Evolutionary conservation across 2,797 vertebrate species (phyloP), one percentile per base, ranked within the genome.

Genomic region (Halcyon chelicuti): DNA sequence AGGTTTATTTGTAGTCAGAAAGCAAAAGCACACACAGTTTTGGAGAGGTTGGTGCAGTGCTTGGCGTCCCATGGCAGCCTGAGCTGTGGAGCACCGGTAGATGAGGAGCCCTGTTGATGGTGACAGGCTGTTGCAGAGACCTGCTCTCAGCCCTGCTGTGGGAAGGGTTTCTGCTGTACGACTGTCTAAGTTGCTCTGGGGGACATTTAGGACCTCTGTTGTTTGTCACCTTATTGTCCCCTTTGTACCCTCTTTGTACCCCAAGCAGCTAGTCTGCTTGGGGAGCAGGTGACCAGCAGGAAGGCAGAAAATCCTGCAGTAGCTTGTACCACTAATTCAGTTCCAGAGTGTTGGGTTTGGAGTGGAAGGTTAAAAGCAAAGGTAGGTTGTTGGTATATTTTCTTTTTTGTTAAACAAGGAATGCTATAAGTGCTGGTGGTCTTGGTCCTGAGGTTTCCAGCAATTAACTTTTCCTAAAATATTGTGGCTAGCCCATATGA

Each of bases 361-460:
- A 73, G 6, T 63, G 25, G 29, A 65, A 81, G 14, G 37, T 52
- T 49, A 55, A 89, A 92, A 94, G 12, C 26, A 37, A 55, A 51
- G 5, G 42, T 61, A 21, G 3, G 0, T 0, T 17, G 49, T 19
- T 28, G 47, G 12, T 12, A 40, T 16, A 16, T 40, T 18, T 42
- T 42, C 17, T 51, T 35, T 63, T 67, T 88, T 71, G 13, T 88
- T 76, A 63, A 85, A 29, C 15, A 62, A 77, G 28, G 68, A 75
- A 51, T 84, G 33, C 37, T 89, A 2, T 71, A 52, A 83, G 63
- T 90, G 29, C 39, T 83, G 10, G 13, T 88, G 11, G 9, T 79
- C 23, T 8, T 1, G 1, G 14, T 49, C 20, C 49, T 90, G 90
- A 1, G 0, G 25, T 74, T 93, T 92, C 37, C 25, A 52, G 22